Conservation (phyloP, 2,888 invertebrate genomes). For the Thelaira solivaga region DNA sequence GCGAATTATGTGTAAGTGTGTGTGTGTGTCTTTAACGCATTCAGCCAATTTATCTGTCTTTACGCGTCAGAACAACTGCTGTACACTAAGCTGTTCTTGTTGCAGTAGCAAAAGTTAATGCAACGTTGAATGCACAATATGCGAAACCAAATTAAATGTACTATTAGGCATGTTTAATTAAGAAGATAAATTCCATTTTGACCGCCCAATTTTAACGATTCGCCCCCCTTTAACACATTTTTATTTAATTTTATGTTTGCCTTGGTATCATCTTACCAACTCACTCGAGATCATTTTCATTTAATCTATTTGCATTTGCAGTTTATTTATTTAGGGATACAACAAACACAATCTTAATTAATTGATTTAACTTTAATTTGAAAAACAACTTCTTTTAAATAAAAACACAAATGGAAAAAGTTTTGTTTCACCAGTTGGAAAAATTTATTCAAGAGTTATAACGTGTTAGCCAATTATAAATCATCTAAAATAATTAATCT, state of each 20-base stretch:
- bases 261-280: neutral
- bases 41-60: constrained; percentile 8
- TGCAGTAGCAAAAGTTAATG: neutral
- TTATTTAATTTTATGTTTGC: neutral
- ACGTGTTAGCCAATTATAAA: neutral
- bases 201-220: constrained; percentile 53
- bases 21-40: constrained; percentile 33
- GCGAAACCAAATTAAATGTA: constrained; percentile 5
- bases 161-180: neutral
- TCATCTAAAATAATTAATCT: neutral
- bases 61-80: neutral
- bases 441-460: neutral
- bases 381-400: neutral
- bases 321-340: constrained; percentile 5
- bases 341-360: constrained; percentile 7
- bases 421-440: neutral
- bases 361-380: neutral
- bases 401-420: neutral
- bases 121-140: constrained; percentile 7
- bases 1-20: neutral
- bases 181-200: constrained; percentile 15
- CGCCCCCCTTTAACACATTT: constrained; percentile 50
- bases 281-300: neutral
- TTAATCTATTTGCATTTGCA: constrained; percentile 1
- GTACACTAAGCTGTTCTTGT: neutral